Base-by-base conservation (phyloP, 92 coral and sea anemone genomes). In the Phenganax subtilis region DNA sequence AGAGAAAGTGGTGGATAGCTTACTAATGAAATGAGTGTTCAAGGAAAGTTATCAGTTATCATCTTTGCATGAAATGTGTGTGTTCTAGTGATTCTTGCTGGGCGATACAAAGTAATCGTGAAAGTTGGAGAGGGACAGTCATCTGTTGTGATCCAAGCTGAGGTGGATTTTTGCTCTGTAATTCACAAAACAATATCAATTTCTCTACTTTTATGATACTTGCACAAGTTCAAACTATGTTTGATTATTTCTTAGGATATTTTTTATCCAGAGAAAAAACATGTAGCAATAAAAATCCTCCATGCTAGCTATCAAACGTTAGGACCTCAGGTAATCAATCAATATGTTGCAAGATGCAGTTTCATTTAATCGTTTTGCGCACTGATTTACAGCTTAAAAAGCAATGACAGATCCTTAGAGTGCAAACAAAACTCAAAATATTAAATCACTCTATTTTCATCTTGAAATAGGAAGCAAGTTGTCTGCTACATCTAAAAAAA, bases 91-190 rank as follows among this genome's bases (percentile, higher is more conserved):
- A 75, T 86, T 64, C 93, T 93, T 87, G 97, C 92, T 71, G 89
- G 88, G 20, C 89, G 97, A 52, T 93, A 93, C 80, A 89, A 85
- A 76, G 88, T 93, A 54, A 63, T 90, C 54, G 90, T 84, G 29
- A 85, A 89, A 10, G 87, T 93, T 78, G 98, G 98, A 55, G 76
- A 82, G 67, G 98, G 98, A 53, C 92, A 93, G 72, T 91, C 98
- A 9, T 73, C 97, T 8, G 65, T 93, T 9, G 25, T 91, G 51
- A 69, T 93, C 16, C 88, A 89, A 51, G 97, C 93, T 12, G 91
- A 93, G 97, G 97, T 93, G 37, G 29, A 16, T 10, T 64, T 61
- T 61, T 61, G 67, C n/a, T 3, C 17, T 12, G 4, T 61, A 6
- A 15, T 28, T 61, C 63, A 59, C 14, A 61, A 4, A 37, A 37